Percentiles rank a stretch among this genome's conserved stretches.
phyloP scores from a whole-genome alignment of 2,888 invertebrate genomes.

The Coelogynopora nodosa region DNA sequence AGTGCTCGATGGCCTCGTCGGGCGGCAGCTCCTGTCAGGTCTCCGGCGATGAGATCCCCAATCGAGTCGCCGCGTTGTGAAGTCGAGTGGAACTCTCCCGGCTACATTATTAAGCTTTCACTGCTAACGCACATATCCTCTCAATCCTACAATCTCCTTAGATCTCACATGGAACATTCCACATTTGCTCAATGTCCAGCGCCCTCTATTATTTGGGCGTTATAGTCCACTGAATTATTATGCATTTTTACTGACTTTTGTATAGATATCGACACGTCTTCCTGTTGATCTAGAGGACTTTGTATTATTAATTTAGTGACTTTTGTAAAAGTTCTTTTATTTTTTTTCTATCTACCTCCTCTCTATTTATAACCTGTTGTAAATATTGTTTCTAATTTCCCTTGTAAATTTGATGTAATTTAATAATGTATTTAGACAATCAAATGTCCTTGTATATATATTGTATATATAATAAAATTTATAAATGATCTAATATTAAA shows the following conservation, averaged over 20 bases:
- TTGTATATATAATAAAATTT: neutral
- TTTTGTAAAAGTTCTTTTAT: neutral
- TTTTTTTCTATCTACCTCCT: slow-evolving; percentile 22
- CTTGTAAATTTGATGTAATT: neutral
- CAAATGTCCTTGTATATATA: neutral
- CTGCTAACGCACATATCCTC: too few species aligned
- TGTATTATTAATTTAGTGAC: neutral
- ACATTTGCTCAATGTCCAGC: slow-evolving; percentile 1
- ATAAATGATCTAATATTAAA: too few species aligned
- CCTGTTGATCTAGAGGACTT: neutral
- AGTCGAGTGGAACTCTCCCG: too few species aligned
- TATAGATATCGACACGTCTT: neutral
- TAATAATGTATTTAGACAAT: neutral
- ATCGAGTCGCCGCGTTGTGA: neutral
- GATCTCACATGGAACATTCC: neutral
- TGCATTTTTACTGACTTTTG: slow-evolving; percentile 1
- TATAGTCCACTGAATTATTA: neutral
- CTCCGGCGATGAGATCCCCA: neutral
- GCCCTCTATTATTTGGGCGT: slow-evolving; percentile 1
- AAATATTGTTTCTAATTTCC: neutral
- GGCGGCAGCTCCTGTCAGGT: slow-evolving; percentile 11
- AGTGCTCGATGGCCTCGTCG: neutral
- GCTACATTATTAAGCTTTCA: too few species aligned
- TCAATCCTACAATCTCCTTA: neutral
- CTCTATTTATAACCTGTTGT: neutral